Evolutionary conservation across 2,113 vertebrate species (phyloP), one percentile per base, ranked within the genome.

Genomic region (Pangasianodon gigas): DNA sequence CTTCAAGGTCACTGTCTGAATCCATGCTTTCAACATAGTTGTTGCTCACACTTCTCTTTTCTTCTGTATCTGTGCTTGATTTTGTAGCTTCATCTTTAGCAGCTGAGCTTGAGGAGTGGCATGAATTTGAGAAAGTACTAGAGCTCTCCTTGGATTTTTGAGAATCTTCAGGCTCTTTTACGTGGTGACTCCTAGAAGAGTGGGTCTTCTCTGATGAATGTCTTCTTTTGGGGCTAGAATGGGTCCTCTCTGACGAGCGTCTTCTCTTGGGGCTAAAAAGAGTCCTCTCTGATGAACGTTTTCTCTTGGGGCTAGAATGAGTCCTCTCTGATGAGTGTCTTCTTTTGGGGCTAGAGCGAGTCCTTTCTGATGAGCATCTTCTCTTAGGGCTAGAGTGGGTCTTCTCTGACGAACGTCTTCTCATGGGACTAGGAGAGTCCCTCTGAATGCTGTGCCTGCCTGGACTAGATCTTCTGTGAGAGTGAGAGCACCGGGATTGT

Each of bases 1-100:
- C 91, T 89, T 90, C 89, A 41, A 89, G 87, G 51, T 92, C 89
- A 88, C 89, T 65, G 29, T 87, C 89, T 74, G 83, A 77, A 41
- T 51, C 24, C 58, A 81, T 44, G 32, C 1, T 62, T 8, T 52
- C 65, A 86, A 81, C n/a, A 7, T 16, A 16, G 26, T 62, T 11
- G 3, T 69, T 58, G 41, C 24, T 84, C 8, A n/a, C 75, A 67
- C 58, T 14, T 56, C 6, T 56, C 26, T 52, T 77, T 54, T 74
- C 37, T 29, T 71, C 18, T 21, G 7, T 4, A 67, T 46, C n/a
- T 18, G 32, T 26, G 2, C 44, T 19, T 21, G 81, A 26, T 21
- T 83, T 65, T 86, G n/a, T 21, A 41, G 18, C 6, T n/a, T 48
- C 21, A 54, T 84, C 84, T 67, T 90, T 87, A 3, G 51, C 71